Conservation (phyloP, 2,888 invertebrate genomes). For the Brachynemurus nebulosus region DNA sequence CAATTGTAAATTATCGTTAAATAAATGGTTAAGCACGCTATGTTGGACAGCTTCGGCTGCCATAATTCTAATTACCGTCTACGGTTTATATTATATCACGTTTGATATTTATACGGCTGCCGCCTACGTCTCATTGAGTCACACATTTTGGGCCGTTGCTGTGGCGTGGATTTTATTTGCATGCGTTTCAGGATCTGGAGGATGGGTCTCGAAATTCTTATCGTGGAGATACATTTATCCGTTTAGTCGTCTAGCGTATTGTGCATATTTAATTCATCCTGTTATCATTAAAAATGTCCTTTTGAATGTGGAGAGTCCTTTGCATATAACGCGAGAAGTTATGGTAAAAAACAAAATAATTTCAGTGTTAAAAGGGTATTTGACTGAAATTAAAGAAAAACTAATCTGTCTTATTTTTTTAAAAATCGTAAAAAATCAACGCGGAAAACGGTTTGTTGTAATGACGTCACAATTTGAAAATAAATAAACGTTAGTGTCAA, state of each 20-base stretch:
- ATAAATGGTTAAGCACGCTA: neutral
- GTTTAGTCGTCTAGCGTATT: constrained; percentile 39
- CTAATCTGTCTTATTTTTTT: neutral
- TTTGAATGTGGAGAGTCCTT: constrained; percentile 32
- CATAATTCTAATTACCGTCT: constrained; percentile 25
- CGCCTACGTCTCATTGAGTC: constrained; percentile 30
- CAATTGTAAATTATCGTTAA: constrained; percentile 8
- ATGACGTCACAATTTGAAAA: too few species aligned
- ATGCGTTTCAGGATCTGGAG: constrained; percentile 32
- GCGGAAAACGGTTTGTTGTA: too few species aligned
- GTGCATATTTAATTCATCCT: constrained; percentile 39
- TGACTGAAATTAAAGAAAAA: too few species aligned
- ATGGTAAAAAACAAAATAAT: constrained; percentile 38
- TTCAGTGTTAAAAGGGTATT: too few species aligned
- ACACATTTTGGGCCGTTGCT: constrained; percentile 33
- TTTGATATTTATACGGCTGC: constrained; percentile 25
- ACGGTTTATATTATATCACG: constrained; percentile 26
- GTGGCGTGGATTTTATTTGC: constrained; percentile 33
- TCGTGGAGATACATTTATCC: constrained; percentile 35
- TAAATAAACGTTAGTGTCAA: too few species aligned
- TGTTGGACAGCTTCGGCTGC: constrained; percentile 24
- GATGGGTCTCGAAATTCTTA: constrained; percentile 31
- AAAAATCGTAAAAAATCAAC: neutral
- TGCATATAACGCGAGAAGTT: constrained; percentile 34
- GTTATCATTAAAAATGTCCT: constrained; percentile 33